Percentiles rank a stretch among this genome's conserved stretches.
These are phyloP conservation scores for Syngnathus typhle DNA, from an alignment of 2,113 vertebrate species.

Conservation along the genomic window DNA sequence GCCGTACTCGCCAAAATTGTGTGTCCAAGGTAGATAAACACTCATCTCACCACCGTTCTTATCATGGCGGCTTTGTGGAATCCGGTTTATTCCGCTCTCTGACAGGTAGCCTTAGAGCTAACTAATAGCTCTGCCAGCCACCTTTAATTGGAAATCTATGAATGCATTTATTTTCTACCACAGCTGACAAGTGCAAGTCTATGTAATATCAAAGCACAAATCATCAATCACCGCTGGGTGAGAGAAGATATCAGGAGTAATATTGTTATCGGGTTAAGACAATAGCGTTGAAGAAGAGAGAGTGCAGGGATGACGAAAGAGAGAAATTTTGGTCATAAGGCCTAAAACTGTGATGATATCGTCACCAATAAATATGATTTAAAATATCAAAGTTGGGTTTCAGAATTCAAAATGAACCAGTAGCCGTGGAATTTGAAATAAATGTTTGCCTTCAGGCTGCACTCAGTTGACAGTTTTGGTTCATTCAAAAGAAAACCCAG, in stretches of 20 bases:
- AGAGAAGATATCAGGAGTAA: slow-evolving; percentile 50
- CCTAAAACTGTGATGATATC: too few relatives aligned
- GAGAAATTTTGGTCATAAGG: slow-evolving; percentile 5
- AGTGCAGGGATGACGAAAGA: slow-evolving; percentile 14
- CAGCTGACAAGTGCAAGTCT: slow-evolving; percentile 60
- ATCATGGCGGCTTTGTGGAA: slow-evolving; percentile 45
- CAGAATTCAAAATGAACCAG: too few relatives aligned
- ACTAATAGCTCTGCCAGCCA: slow-evolving; percentile 63
- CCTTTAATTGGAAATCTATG: slow-evolving; percentile 76
- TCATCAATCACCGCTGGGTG: slow-evolving; percentile 56
- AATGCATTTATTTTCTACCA: slow-evolving; percentile 66
- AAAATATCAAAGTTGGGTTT: too few relatives aligned
- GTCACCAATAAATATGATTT: too few relatives aligned
- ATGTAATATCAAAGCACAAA: slow-evolving; percentile 60
- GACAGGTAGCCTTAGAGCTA: slow-evolving; percentile 67
- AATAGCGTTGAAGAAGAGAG: slow-evolving; percentile 13
- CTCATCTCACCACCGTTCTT: slow-evolving; percentile 44
- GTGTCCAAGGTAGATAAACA: slow-evolving; percentile 49
- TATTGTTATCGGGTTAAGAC: slow-evolving; percentile 52
- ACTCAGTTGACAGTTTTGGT: too few relatives aligned
- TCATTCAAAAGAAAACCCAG: too few relatives aligned
- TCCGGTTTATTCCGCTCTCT: slow-evolving; percentile 48
- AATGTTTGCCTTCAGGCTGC: too few relatives aligned
- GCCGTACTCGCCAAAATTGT: slow-evolving; percentile 21
- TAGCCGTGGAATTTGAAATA: too few relatives aligned